These are phyloP conservation scores for Tenualosa ilisha DNA, from an alignment of 2,797 vertebrate species.

Conservation along the genomic window DNA sequence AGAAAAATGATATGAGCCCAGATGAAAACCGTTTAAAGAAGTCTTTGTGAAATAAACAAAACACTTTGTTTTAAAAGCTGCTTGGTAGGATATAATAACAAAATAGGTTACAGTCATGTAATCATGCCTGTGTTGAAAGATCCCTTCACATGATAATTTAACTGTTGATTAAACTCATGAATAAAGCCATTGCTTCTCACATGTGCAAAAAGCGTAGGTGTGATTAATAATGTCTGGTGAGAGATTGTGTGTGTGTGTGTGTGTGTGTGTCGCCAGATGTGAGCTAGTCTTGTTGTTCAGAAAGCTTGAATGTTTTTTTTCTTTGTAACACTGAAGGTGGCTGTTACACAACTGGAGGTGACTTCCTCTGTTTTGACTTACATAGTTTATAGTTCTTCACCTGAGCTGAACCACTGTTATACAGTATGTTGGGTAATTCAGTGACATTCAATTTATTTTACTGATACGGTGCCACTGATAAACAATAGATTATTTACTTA, in stretches of 20 bases:
- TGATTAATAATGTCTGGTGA: constrained; percentile 1
- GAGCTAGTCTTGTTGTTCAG: background rate
- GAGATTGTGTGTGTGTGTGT: background rate
- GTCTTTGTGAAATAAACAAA: constrained; percentile 75
- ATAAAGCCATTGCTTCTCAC: constrained; percentile 19
- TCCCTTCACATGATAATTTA: constrained; percentile 58
- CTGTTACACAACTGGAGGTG: background rate
- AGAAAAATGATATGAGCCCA: constrained; percentile 79
- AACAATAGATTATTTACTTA: background rate
- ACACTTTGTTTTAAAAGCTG: constrained; percentile 71
- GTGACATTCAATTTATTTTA: background rate
- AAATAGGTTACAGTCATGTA: constrained; percentile 66
- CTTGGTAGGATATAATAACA: constrained; percentile 76
- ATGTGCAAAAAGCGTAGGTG: background rate
- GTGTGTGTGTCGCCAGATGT: constrained; percentile 5
- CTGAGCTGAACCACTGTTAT: background rate
- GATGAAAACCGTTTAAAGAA: constrained; percentile 79
- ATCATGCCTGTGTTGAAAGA: constrained; percentile 69
- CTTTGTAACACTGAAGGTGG: background rate
- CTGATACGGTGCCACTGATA: background rate
- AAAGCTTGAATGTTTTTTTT: background rate
- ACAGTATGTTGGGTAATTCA: background rate
- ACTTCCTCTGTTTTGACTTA: background rate
- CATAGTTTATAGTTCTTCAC: background rate
- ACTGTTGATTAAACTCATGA: constrained; percentile 34